phyloP scores from a whole-genome alignment of 1,140 invertebrate genomes.

The Hylaeus anthracinus region DNA sequence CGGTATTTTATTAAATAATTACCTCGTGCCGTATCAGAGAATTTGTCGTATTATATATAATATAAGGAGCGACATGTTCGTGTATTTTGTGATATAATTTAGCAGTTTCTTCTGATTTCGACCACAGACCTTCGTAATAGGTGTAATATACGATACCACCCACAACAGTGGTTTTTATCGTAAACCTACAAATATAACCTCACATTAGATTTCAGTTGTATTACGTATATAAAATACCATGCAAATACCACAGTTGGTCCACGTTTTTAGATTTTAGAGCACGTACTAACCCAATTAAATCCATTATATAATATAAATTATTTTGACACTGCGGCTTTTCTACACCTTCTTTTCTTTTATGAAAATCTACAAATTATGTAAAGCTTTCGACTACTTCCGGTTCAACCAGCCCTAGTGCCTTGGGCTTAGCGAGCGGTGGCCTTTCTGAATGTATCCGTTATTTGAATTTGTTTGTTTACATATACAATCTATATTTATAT shows the following conservation, averaged over 20 bases:
- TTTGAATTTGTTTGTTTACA: no score
- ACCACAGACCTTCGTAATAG: conserved; percentile 73
- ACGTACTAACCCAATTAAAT: conserved; percentile 52
- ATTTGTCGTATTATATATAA: conserved; percentile 68
- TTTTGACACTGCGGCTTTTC: neutral
- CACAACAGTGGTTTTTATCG: conserved; percentile 67
- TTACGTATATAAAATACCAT: neutral
- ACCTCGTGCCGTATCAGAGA: conserved; percentile 66
- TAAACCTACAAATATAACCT: conserved; percentile 67
- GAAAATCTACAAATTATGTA: conserved; percentile 29
- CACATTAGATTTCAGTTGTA: neutral
- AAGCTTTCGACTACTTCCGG: neutral
- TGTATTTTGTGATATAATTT: conserved; percentile 72
- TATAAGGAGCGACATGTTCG: conserved; percentile 64
- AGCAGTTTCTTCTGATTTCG: conserved; percentile 68
- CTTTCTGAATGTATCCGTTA: no score
- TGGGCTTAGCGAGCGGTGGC: neutral
- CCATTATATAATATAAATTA: conserved; percentile 46
- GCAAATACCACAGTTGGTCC: conserved; percentile 30
- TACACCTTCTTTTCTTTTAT: neutral
- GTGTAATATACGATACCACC: conserved; percentile 73
- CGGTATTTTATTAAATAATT: neutral
- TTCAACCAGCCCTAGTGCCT: neutral
- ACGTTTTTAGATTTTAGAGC: conserved; percentile 23
- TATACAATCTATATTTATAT: neutral